Conservation (phyloP, 2,113 vertebrate species). For the Sylvietta virens region DNA sequence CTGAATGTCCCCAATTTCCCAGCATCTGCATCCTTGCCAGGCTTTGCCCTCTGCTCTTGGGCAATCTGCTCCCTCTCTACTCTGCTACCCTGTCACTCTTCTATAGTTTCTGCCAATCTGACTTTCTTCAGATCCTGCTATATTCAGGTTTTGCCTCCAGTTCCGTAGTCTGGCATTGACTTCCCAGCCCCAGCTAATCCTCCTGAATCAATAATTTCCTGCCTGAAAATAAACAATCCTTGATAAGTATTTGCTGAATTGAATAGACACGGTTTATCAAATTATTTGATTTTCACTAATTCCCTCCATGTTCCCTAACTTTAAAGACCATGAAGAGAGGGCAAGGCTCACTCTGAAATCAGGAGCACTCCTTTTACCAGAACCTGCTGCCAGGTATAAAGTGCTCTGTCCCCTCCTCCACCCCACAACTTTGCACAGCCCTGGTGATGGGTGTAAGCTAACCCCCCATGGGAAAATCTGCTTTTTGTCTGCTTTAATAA, state of each 20-base stretch:
- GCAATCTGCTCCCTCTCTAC: neutral
- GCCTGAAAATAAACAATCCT: neutral
- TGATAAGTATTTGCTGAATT: neutral
- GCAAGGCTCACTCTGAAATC: neutral
- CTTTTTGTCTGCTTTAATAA: neutral
- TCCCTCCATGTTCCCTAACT: neutral
- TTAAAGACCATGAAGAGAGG: neutral
- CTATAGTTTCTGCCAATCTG: neutral
- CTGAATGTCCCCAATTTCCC: neutral
- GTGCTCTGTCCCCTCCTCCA: neutral
- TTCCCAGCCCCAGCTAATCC: neutral
- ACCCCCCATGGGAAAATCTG: neutral
- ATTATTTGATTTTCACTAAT: neutral
- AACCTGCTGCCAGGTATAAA: neutral
- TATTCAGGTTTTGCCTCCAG: neutral
- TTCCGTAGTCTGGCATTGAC: neutral
- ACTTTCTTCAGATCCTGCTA: neutral
- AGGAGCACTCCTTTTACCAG: neutral
- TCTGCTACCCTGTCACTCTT: neutral
- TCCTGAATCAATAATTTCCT: neutral
- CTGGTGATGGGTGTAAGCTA: neutral
- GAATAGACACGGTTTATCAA: neutral
- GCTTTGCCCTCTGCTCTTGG: neutral
- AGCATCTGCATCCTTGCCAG: neutral
- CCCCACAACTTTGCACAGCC: neutral